Evolutionary conservation across 2,113 vertebrate species (phyloP).

Genomic region (Speoplatyrhinus poulsoni): DNA sequence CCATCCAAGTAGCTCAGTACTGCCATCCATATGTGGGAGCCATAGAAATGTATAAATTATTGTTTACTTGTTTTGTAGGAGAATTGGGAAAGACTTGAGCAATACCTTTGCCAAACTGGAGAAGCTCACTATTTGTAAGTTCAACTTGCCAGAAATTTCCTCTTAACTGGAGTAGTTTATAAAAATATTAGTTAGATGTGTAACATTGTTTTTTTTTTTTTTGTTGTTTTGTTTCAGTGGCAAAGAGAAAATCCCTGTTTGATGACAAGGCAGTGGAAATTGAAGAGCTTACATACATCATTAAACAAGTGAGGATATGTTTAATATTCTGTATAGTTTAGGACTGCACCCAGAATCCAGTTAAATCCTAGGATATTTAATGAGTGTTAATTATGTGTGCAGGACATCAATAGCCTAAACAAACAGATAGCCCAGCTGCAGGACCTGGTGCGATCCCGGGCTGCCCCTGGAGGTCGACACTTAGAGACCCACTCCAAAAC

Average conservation of each 20-base stretch:
- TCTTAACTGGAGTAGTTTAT: neutral
- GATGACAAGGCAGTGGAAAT: slow-evolving; percentile 92
- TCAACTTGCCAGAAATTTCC: neutral
- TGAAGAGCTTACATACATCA: slow-evolving; percentile 91
- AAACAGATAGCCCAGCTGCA: slow-evolving; percentile 94
- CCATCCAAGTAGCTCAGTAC: too few species aligned
- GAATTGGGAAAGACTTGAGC: slow-evolving; percentile 92
- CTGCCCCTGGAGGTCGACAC: slow-evolving; percentile 85
- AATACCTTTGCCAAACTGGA: slow-evolving; percentile 94
- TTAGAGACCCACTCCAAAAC: slow-evolving; percentile 91
- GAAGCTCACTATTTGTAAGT: slow-evolving; percentile 93
- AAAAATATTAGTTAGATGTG: neutral
- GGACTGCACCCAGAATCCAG: neutral
- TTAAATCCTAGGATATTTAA: neutral
- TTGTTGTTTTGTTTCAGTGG: slow-evolving; percentile 76
- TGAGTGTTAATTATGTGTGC: slow-evolving; percentile 19
- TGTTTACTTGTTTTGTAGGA: slow-evolving; percentile 67
- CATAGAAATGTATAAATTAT: too few species aligned
- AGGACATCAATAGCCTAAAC: slow-evolving; percentile 93
- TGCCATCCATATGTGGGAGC: too few species aligned
- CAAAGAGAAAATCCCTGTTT: slow-evolving; percentile 91
- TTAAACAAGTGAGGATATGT: slow-evolving; percentile 81
- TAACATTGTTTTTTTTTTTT: neutral
- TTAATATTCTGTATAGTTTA: neutral
- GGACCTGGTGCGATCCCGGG: slow-evolving; percentile 84